Base-by-base conservation (phyloP, 64 coral and sea anemone genomes). In the Astreopora myriophthalma region DNA sequence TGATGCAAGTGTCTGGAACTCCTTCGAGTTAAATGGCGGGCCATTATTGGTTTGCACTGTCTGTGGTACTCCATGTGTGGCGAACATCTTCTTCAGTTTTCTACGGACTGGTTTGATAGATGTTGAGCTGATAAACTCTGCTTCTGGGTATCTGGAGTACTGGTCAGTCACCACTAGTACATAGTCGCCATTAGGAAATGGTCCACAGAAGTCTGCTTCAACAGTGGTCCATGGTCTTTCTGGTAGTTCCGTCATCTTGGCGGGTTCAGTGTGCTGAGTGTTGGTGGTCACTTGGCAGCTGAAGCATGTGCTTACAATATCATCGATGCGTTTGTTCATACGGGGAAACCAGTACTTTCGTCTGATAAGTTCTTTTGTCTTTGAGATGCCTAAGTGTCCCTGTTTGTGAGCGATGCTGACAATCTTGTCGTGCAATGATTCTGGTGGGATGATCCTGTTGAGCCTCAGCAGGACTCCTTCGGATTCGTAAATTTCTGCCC, bases 1-100 rank as follows among this genome's bases (percentile, higher is more conserved):
- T 10, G 7, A 26, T 3, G 52, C 19, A 30, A 93, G 24, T 58
- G 60, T 30, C 10, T 8, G 23, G 26, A 92, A 92, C n/a, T 85
- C 89, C 8, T 17, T 58, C 1, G 88, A 90, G 36, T 90, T 91
- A 25, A 91, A 91, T 1, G 89, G 89, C 24, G 78, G 86, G 40
- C 90, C 90, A 12, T 87, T 93, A 60, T 93, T 84, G 6, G 61
- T 87, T 7, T 93, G 89, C 8, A 70, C 91, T 66, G 75, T 38
- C 62, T 73, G 51, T 73, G 90, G 90, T 24, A 86, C 67, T 5
- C 80, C 80, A n/a, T 92, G 80, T 7, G 70, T 93, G 19, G 91
- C 82, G 11, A 86, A 77, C 16, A 91, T 66, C 25, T 86, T 92
- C 26, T 86, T 92, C 23, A 74, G 11, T 46, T 84, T 85, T 46